Evolutionary conservation across 1,140 invertebrate species (phyloP), one percentile per base, ranked within the genome.

Genomic region (honey bee (Apis mellifera)): DNA sequence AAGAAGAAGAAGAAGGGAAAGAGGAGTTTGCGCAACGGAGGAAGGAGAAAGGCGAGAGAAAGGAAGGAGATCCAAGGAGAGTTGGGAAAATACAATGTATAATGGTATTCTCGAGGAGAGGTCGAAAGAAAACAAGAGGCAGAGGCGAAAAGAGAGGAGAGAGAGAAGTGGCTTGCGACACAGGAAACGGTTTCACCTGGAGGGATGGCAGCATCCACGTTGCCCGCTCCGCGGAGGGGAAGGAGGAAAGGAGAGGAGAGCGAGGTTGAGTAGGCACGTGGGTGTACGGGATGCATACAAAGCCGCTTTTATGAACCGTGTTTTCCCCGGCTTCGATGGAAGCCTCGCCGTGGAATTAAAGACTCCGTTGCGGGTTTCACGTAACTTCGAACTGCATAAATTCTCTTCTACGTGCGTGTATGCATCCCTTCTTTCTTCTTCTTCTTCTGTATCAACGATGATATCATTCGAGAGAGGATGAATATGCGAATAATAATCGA

Each of bases 121-220:
- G n/a, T 7, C 9, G 64, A 42, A 21, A 57, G 19, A 62, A 8
- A 19, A 70, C 71, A 69, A 84, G 78, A 69, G 75, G 48, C 23
- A 65, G 26, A 42, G 26, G 11, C 7, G 83, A 77, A 78, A 80
- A 85, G 81, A 15, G 64, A 60, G 74, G 78, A 70, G 78, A 91
- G 87, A 90, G 71, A 92, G 85, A 90, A 87, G 90, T 80, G 85
- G 83, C 89, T 93, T 92, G 92, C 91, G 90, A 93, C 92, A 91
- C 89, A 92, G 91, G 89, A 90, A 92, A 90, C 90, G 82, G 89
- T 90, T 91, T 91, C 89, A 90, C 90, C 89, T 92, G 84, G 87
- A 88, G 89, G 86, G 81, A 88, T 82, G 86, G 52, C 54, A 81
- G 85, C 77, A 84, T 84, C 85, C 76, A 86, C 84, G 74, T 68